These are phyloP conservation scores for Poecilus cupreus DNA, from an alignment of 2,888 invertebrate genomes.

Conservation along the genomic window DNA sequence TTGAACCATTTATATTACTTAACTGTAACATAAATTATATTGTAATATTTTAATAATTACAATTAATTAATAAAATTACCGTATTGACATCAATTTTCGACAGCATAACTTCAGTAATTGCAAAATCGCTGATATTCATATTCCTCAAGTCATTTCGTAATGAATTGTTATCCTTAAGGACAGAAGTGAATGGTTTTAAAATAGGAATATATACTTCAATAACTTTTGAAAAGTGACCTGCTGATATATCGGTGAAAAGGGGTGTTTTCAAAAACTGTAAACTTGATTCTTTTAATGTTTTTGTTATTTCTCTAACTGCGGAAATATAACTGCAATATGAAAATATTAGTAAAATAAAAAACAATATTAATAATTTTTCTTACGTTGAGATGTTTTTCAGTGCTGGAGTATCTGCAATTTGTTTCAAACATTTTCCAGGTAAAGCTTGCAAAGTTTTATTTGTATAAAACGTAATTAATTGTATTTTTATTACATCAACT, in stretches of 20 bases:
- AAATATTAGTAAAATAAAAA: neutral
- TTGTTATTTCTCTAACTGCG: conserved; percentile 35
- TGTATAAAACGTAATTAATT: conserved; percentile 47
- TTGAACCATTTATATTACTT: neutral
- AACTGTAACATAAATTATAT: conserved; percentile 33
- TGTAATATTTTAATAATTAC: neutral
- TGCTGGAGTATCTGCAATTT: conserved; percentile 46
- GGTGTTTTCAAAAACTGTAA: conserved; percentile 28
- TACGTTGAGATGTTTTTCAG: conserved; percentile 54
- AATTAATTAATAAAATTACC: neutral
- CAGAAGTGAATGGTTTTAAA: neutral
- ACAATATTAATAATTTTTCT: conserved; percentile 10
- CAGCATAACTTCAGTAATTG: conserved; percentile 3
- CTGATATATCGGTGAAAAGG: conserved; percentile 7
- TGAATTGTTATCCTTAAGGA: conserved; percentile 11
- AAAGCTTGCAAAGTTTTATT: conserved; percentile 44
- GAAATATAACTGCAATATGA: conserved; percentile 30
- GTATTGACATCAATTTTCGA: conserved; percentile 42
- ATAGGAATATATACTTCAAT: conserved; percentile 44
- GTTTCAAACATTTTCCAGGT: conserved; percentile 48
- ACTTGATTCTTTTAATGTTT: conserved; percentile 45
- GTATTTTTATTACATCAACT: conserved; percentile 37
- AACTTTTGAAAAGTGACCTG: neutral
- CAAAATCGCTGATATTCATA: neutral
- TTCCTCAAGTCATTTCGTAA: conserved; percentile 21